phyloP scores from a whole-genome alignment of 1,140 invertebrate genomes.

The Eupeodes corollae region DNA sequence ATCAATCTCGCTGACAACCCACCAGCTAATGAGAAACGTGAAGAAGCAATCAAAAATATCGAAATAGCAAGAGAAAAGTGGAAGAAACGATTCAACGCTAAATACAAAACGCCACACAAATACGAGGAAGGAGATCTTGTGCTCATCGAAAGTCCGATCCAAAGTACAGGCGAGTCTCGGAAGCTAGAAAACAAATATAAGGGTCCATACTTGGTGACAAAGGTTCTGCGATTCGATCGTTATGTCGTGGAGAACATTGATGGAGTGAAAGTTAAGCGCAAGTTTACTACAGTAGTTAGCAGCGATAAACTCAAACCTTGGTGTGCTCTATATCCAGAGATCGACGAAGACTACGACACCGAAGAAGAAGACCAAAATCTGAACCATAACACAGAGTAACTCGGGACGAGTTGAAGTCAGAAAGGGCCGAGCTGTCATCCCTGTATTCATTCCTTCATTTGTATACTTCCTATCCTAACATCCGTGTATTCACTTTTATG shows the following conservation, averaged over 20 bases:
- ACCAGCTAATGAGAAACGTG: neutral
- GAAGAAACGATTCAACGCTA: conserved; percentile 1
- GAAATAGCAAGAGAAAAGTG: conserved; percentile 1
- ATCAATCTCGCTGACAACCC: neutral
- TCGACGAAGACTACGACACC: neutral
- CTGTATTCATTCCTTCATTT: too few relatives aligned
- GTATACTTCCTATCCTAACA: too few relatives aligned
- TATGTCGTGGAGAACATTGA: neutral
- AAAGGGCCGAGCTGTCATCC: neutral
- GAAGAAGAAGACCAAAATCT: too few relatives aligned
- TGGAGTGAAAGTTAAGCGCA: neutral
- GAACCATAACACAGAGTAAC: neutral
- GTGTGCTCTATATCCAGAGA: neutral
- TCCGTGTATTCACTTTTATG: too few relatives aligned
- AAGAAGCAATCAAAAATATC: conserved; percentile 2
- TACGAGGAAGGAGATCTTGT: conserved; percentile 2
- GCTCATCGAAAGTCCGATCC: neutral
- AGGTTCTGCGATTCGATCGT: neutral
- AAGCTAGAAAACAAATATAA: neutral
- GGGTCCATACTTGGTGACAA: neutral
- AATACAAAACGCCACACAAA: conserved; percentile 1
- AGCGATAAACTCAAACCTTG: neutral
- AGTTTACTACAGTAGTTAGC: neutral
- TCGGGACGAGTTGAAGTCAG: neutral
- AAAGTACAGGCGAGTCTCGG: neutral